Evolutionary conservation across 2,797 vertebrate species (phyloP).

Genomic region (Orestias chungarensis): DNA sequence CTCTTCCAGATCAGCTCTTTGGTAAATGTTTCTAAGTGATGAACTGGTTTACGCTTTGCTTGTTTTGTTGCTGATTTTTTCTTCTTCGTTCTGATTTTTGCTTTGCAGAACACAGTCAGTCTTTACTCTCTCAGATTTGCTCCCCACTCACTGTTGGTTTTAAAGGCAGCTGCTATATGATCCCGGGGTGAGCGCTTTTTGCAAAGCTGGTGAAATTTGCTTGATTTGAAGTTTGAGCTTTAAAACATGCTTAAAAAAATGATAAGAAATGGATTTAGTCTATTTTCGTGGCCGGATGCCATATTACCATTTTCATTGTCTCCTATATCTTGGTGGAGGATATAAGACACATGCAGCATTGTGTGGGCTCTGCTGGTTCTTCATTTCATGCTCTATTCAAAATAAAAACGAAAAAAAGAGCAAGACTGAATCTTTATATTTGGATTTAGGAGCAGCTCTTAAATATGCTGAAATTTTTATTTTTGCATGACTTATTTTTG

Average conservation of each 20-base stretch:
- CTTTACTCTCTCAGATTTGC: not conserved
- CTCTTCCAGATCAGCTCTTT: not conserved
- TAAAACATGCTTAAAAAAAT: not conserved
- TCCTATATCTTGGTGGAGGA: not conserved
- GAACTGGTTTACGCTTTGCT: not conserved
- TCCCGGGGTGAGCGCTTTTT: constrained; percentile 1
- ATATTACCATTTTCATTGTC: not conserved
- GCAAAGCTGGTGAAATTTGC: not conserved
- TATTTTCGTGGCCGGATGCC: not conserved
- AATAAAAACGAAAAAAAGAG: not conserved
- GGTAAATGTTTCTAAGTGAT: not conserved
- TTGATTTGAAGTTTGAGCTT: not conserved
- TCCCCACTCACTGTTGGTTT: not conserved
- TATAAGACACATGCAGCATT: not conserved
- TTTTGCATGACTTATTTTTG: not conserved
- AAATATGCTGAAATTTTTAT: not conserved
- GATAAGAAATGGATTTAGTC: not conserved
- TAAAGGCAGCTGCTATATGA: constrained; percentile 2
- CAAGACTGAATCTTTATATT: not conserved
- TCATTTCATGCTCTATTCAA: not conserved
- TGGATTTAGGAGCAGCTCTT: not conserved
- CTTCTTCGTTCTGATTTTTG: not conserved
- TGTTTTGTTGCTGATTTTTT: not conserved
- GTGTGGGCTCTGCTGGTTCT: not conserved
- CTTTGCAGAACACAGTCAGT: not conserved